Base-by-base conservation (phyloP, 2,113 vertebrate species). In the Montifringilla adamsi region DNA sequence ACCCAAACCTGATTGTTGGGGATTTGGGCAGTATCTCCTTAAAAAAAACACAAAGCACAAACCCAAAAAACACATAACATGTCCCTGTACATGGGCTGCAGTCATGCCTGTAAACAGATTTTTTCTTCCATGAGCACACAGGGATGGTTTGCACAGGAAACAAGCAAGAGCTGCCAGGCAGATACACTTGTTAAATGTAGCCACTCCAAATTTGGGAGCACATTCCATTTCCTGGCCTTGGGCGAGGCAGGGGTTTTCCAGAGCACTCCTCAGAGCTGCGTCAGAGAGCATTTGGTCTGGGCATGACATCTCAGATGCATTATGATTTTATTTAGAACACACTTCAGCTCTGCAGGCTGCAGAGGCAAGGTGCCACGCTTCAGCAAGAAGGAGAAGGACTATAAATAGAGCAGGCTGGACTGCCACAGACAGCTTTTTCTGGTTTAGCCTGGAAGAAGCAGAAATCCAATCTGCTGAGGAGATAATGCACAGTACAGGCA, bases 341-440 rank as follows among this genome's bases (percentile, higher is more conserved):
- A 1, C 79, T 73, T 66, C 33, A 98, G 97, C 66, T 96, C 94
- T 58, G 95, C 47, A 97, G 82, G 84, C 97, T 44, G 96, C 97
- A 62, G 95, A 96, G 92, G 97, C 94, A 89, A 84, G 96, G 96
- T 97, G 97, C 95, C 96, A 96, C 96, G 94, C 97, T 94, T 84
- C 95, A 95, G 93, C 96, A 84, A 96, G 92, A 63, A 84, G 95
- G 7, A 86, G 93, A 84, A 95, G 80, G 84, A 88, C 91, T 83
- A 96, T 95, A 97, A 97, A 98, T 97, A 96, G 98, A 96, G 97
- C 98, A 93, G 97, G 91, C 96, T 63, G 30, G 75, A 56, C 92
- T 98, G 89, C 96, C 96, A 84, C 91, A 97, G 64, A 93, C 98
- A 86, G 96, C 97, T 84, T 98, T 97, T 96, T 83, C 96, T 98